phyloP scores from a whole-genome alignment of 2,888 invertebrate genomes.

The Zootermopsis nevadensis region DNA sequence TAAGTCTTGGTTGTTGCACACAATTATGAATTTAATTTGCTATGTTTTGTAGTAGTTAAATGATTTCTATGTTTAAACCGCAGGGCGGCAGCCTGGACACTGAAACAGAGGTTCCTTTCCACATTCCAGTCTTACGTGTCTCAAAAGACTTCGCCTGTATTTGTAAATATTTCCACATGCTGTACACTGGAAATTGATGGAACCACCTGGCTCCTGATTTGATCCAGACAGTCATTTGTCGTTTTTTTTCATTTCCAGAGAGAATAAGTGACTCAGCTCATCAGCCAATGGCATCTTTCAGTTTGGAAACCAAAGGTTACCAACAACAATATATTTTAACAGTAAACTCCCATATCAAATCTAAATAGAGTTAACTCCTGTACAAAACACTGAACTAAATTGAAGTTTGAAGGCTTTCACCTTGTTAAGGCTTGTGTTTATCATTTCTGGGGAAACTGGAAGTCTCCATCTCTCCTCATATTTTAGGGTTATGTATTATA shows the following conservation, averaged over 20 bases:
- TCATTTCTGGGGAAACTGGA: no score
- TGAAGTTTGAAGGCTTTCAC: no score
- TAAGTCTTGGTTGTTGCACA: background rate
- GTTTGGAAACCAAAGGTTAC: background rate
- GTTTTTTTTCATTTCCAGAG: background rate
- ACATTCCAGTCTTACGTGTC: slow-evolving; percentile 7
- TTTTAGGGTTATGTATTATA: no score
- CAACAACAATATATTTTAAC: background rate
- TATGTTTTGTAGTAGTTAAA: slow-evolving; percentile 8
- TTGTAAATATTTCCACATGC: slow-evolving; percentile 13
- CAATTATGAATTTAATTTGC: background rate
- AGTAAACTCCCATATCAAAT: no score
- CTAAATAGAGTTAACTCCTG: no score
- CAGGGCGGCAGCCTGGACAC: background rate
- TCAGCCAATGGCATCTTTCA: background rate
- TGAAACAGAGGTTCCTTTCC: slow-evolving; percentile 22
- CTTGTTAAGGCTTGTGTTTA: no score
- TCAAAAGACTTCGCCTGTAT: background rate
- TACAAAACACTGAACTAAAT: no score
- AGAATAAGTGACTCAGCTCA: background rate
- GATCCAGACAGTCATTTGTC: background rate
- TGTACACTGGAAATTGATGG: background rate
- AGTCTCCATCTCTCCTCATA: no score
- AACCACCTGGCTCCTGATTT: background rate
- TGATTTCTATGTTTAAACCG: slow-evolving; percentile 1